Base-by-base conservation (phyloP, 2,113 vertebrate genomes). In the Lanius ludovicianus region DNA sequence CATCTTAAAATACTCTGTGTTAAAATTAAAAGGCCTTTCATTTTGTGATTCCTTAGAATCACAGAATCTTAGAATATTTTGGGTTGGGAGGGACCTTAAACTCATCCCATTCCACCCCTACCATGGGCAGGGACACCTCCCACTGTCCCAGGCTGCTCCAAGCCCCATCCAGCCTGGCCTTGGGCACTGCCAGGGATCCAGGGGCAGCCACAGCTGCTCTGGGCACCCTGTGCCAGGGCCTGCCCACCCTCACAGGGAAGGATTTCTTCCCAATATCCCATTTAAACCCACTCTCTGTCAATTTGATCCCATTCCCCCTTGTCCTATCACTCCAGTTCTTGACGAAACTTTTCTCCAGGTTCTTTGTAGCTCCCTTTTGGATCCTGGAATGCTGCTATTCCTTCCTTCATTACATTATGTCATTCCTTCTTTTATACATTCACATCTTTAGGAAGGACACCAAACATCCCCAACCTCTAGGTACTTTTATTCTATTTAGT, bases 231-330 rank as follows among this genome's bases (percentile, higher is more conserved):
- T 56, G 21, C 42, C 79, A 82, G 65, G 5, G 31, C 11, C 42
- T 59, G 0, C 16, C 37, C 27, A 17, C 33, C 33, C 33, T 73
- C 4, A 0, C 57, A 73, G 33, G 9, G 39, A 53, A 2, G 1
- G 2, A 64, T 64, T 73, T 0, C 7, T 23, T 6, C n/a, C 59
- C 69, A 33, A 18, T 1, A 47, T 74, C 1, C 28, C n/a, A 56
- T 28, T 33, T 18, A 17, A 46, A 13, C 17, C 49, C 2, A 8
- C 33, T 5, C 39, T 21, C 57, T 46, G 28, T 12, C 28, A 23
- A 9, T 46, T 3, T 46, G 28, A 62, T 13, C 23, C 47, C 37
- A 27, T 39, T 62, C 12, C 15, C 44, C 22, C 3, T 13, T 9
- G 10, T n/a, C 11, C 56, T 2, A 2, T 41, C 47, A 7, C 39